Percentiles rank a stretch among this genome's conserved stretches.
Evolutionary conservation across 2,797 vertebrate species (phyloP).

Genomic region (Dromococcyx pavoninus): DNA sequence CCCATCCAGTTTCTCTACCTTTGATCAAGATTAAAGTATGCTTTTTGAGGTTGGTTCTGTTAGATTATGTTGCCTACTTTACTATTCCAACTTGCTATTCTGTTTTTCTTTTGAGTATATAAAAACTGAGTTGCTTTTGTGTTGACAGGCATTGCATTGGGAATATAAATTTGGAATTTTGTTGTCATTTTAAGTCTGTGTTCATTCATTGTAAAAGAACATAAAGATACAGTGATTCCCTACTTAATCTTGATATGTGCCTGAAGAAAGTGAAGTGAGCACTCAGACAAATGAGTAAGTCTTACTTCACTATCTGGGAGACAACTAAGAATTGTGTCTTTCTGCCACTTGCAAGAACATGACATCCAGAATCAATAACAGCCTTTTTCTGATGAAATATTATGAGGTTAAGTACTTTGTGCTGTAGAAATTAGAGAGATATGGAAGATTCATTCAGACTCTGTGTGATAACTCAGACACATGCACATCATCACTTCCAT

Average conservation of each 20-base stretch:
- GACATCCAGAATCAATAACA: constrained; percentile 44
- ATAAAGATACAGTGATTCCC: constrained; percentile 30
- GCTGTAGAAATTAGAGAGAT: background rate
- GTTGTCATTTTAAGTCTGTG: constrained; percentile 45
- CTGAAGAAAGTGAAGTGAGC: constrained; percentile 45
- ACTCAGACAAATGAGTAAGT: constrained; percentile 53
- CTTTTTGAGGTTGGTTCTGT: constrained; percentile 19
- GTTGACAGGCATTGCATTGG: constrained; percentile 44
- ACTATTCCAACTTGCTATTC: constrained; percentile 38
- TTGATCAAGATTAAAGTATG: constrained; percentile 61
- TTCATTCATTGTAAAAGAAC: constrained; percentile 14
- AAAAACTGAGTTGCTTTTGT: constrained; percentile 55
- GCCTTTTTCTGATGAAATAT: constrained; percentile 30
- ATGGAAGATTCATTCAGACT: background rate
- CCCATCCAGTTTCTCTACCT: background rate
- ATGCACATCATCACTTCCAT: background rate
- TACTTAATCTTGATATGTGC: constrained; percentile 38
- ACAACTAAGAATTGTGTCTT: constrained; percentile 8
- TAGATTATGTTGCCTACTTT: constrained; percentile 8
- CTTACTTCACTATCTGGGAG: background rate
- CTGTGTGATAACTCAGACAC: background rate
- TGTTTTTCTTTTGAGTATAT: constrained; percentile 38
- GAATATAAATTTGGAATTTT: constrained; percentile 60
- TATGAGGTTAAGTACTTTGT: background rate
- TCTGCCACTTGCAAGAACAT: background rate